Conservation (phyloP, 1,140 invertebrate species). For the Copidosoma floridanum region DNA sequence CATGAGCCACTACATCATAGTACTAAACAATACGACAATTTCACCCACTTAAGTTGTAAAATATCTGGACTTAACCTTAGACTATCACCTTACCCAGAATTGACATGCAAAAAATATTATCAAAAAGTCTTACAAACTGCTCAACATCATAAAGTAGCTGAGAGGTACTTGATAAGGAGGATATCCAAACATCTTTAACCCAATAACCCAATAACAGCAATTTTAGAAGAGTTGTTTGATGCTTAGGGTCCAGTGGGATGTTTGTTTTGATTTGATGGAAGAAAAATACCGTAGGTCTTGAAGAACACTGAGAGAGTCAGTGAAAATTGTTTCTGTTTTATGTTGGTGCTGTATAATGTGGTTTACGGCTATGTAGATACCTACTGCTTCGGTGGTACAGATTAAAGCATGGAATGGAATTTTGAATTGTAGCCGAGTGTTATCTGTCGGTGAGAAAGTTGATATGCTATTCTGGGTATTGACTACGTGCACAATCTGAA, state of each 20-base stretch:
- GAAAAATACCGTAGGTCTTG: background rate
- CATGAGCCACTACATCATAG: background rate
- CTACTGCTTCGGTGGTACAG: background rate
- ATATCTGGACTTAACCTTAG: conserved; percentile 18
- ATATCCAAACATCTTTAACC: conserved; percentile 14
- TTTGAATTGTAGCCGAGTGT: background rate
- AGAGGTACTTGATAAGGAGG: conserved; percentile 17
- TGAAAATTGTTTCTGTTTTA: background rate
- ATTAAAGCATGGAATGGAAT: background rate
- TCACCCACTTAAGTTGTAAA: background rate
- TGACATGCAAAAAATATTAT: conserved; percentile 8
- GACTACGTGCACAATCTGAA: too few species aligned
- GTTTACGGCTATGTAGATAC: background rate
- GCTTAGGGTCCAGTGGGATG: background rate
- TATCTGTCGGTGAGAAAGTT: background rate
- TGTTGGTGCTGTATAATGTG: background rate
- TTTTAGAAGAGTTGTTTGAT: background rate
- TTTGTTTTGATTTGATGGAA: background rate
- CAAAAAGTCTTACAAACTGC: conserved; percentile 1
- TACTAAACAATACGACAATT: conserved; percentile 12
- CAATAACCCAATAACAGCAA: too few species aligned
- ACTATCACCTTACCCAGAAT: conserved; percentile 23
- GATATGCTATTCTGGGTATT: background rate
- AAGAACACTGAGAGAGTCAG: background rate
- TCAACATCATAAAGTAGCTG: conserved; percentile 14